Evolutionary conservation across 2,888 invertebrate species (phyloP).

Genomic region (Lutraria lutraria): DNA sequence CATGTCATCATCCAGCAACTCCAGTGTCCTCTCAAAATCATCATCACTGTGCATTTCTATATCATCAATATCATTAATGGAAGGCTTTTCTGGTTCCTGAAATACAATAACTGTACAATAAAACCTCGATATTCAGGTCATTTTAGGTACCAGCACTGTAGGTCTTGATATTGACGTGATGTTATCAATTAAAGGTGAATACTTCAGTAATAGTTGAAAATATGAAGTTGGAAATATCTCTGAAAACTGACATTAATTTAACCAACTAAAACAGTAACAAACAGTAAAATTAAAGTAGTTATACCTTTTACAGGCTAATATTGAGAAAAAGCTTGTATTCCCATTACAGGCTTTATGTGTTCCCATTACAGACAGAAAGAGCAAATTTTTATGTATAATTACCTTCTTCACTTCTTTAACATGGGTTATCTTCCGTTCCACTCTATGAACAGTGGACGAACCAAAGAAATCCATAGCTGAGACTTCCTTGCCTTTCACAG

Average conservation of each 20-base stretch:
- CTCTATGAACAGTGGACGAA: slow-evolving; percentile 75
- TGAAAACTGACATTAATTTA: too few relatives aligned
- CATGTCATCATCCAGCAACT: slow-evolving; percentile 89
- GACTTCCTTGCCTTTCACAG: slow-evolving; percentile 63
- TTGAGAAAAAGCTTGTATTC: too few relatives aligned
- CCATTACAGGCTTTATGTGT: too few relatives aligned
- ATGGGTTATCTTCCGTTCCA: slow-evolving; percentile 70
- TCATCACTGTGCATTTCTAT: slow-evolving; percentile 90
- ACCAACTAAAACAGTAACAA: too few relatives aligned
- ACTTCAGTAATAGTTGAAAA: too few relatives aligned
- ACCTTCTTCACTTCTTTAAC: slow-evolving; percentile 23
- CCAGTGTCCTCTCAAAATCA: slow-evolving; percentile 91
- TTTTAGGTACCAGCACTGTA: too few relatives aligned
- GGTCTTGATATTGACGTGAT: too few relatives aligned
- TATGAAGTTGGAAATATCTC: too few relatives aligned
- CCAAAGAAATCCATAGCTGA: slow-evolving; percentile 83
- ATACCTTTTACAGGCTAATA: too few relatives aligned
- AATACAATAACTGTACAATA: not conserved
- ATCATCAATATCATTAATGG: slow-evolving; percentile 61
- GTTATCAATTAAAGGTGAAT: too few relatives aligned
- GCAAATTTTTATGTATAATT: not conserved
- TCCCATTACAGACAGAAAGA: too few relatives aligned
- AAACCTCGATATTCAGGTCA: not conserved
- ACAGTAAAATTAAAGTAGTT: too few relatives aligned
- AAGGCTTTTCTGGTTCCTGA: slow-evolving; percentile 3